Conservation (phyloP, 2,113 vertebrate species). For the Scophthalmus maximus region DNA sequence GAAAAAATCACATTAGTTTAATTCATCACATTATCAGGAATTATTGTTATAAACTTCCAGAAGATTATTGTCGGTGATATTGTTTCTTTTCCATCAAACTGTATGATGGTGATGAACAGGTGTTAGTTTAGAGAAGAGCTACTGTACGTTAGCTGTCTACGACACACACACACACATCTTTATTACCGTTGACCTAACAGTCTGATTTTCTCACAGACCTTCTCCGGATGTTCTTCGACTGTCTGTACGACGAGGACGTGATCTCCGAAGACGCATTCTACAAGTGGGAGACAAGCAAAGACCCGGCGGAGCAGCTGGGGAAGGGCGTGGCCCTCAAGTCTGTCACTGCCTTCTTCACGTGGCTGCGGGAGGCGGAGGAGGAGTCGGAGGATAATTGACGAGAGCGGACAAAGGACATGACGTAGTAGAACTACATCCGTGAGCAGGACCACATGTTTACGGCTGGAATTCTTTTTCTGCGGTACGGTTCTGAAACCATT, state of each 20-base stretch:
- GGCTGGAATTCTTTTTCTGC: conserved; percentile 85
- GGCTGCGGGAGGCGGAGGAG: conserved; percentile 98
- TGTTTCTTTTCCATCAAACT: too few relatives aligned
- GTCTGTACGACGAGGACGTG: conserved; percentile 97
- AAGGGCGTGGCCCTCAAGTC: conserved; percentile 97
- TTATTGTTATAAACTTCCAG: too few relatives aligned
- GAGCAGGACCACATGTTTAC: conserved; percentile 80
- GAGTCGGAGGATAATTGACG: conserved; percentile 98
- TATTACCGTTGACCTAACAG: too few relatives aligned
- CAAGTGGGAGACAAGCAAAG: conserved; percentile 96
- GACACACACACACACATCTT: too few relatives aligned
- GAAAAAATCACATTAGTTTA: too few relatives aligned
- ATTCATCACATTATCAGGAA: too few relatives aligned
- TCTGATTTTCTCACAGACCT: conserved; percentile 86
- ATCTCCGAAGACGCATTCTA: conserved; percentile 99
- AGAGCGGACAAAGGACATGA: conserved; percentile 84
- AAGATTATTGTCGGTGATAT: too few relatives aligned
- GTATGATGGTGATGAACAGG: not conserved
- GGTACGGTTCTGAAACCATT: conserved; percentile 85
- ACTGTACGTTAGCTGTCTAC: too few relatives aligned
- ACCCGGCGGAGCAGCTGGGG: conserved; percentile 93
- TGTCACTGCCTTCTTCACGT: conserved; percentile 96
- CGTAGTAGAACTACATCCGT: conserved; percentile 79
- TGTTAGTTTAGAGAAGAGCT: too few relatives aligned
- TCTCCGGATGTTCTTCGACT: conserved; percentile 98